Evolutionary conservation across 2,888 invertebrate genomes (phyloP).

Genomic region (Aphidoletes aphidimyza): DNA sequence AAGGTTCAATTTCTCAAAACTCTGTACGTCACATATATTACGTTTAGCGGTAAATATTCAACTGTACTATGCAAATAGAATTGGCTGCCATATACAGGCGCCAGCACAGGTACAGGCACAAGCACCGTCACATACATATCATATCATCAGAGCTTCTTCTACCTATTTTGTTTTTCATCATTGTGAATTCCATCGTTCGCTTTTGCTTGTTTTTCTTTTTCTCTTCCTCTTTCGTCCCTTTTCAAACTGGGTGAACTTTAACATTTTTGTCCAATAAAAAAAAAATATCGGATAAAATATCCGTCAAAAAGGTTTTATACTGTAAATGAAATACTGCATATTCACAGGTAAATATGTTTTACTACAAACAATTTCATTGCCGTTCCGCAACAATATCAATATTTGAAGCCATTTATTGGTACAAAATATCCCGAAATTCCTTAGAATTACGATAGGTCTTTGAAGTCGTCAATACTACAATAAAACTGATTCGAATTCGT

Average conservation of each 20-base stretch:
- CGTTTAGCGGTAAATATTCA: background rate
- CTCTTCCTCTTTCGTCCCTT: no score
- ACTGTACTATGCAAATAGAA: background rate
- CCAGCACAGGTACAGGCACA: no score
- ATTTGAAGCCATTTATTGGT: slow-evolving; percentile 6
- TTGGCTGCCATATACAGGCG: background rate
- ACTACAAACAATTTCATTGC: background rate
- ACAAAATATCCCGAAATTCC: background rate
- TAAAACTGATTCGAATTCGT: slow-evolving; percentile 45
- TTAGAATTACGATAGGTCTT: background rate
- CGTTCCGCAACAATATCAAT: slow-evolving; percentile 37
- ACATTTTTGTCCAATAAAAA: background rate
- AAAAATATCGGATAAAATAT: background rate
- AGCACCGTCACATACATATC: no score
- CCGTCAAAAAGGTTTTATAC: background rate
- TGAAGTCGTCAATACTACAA: background rate
- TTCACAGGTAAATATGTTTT: slow-evolving; percentile 9
- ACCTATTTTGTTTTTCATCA: no score
- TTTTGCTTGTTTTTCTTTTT: no score
- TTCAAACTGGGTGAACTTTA: no score
- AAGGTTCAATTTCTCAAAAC: slow-evolving; percentile 45
- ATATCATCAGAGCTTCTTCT: no score
- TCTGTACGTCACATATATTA: slow-evolving; percentile 27
- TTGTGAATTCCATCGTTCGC: no score
- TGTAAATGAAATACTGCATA: no score